Evolutionary conservation across 2,797 vertebrate genomes (phyloP), one percentile per base, ranked within the genome.

Genomic region (Aphelocoma californica): DNA sequence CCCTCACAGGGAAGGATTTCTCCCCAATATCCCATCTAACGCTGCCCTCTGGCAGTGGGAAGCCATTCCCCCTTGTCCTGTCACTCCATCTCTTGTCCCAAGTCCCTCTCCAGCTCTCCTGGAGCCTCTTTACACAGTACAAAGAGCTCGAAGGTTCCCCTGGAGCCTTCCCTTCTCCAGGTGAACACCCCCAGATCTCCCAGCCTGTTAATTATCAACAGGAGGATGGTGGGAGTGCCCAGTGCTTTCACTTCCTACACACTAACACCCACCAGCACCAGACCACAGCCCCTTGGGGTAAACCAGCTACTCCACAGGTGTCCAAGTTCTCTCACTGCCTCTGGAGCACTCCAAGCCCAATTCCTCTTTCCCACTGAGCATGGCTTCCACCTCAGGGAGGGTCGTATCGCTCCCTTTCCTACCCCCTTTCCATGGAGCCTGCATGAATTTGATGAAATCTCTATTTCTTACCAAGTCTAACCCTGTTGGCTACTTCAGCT

Each of bases 401-500:
- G 29, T 0, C 21, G 0, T 3, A 10, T 2, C 36, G 18, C 17
- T 58, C n/a, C 36, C 19, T 58, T 44, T 64, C 47, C 38, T 32
- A 67, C 4, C 8, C 66, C 7, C 3, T 56, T 69, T 57, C 36
- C 51, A 16, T 3, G 11, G 21, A 74, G 29, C 40, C 42, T 18
- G 12, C 9, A 44, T 14, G 6, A 74, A 60, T 86, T 85, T 67
- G 42, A 18, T 47, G 54, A 72, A 78, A 90, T 66, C 44, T 90
- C 24, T 36, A 0, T 24, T 93, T 78, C 51, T 50, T 0, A 0
- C 86, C 44, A 66, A 47, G 54, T 32, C 21, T 94, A 84, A 95
- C 88, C 94, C 83, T 36, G 36, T 0, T 88, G 90, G 93, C 92
- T 93, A 66, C 80, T 81, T 62, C 86, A 90, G 78, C 81, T 73